Conservation (phyloP, 2,797 vertebrate species). For the Monodelphis domestica region DNA sequence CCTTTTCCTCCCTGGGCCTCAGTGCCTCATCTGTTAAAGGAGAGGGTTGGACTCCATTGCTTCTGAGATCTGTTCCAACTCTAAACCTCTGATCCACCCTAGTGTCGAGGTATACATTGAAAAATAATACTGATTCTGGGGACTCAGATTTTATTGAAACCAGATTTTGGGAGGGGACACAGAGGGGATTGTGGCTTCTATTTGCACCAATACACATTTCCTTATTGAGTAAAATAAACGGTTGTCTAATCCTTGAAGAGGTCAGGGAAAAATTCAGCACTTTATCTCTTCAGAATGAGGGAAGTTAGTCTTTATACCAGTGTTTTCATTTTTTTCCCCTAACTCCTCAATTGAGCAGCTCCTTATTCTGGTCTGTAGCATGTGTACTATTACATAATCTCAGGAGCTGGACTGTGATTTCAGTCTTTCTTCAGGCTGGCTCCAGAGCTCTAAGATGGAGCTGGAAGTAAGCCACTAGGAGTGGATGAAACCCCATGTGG, state of each 20-base stretch:
- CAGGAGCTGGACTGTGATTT: conserved; percentile 17
- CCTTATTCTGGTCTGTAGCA: neutral
- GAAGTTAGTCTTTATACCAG: neutral
- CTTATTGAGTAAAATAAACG: conserved; percentile 30
- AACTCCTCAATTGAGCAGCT: conserved; percentile 19
- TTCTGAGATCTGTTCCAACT: neutral
- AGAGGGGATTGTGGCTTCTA: neutral
- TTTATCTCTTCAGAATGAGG: conserved; percentile 21
- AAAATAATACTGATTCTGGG: neutral
- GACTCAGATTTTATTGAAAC: neutral
- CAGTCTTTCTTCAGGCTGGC: conserved; percentile 7
- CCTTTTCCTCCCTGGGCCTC: neutral
- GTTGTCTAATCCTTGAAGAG: conserved; percentile 44
- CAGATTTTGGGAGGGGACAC: neutral
- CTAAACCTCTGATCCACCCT: neutral
- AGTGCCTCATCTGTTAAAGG: neutral
- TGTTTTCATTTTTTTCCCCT: neutral
- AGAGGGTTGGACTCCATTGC: neutral
- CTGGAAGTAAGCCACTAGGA: neutral
- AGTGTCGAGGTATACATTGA: neutral
- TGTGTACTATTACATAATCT: neutral
- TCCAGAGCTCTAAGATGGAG: neutral
- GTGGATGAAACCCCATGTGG: neutral
- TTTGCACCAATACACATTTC: neutral
- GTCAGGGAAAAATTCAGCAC: neutral